A percentile compares a stretch with the other conserved stretches of the same genome.
Evolutionary conservation across 2,888 invertebrate species (phyloP).

Genomic region (Troides aeacus): DNA sequence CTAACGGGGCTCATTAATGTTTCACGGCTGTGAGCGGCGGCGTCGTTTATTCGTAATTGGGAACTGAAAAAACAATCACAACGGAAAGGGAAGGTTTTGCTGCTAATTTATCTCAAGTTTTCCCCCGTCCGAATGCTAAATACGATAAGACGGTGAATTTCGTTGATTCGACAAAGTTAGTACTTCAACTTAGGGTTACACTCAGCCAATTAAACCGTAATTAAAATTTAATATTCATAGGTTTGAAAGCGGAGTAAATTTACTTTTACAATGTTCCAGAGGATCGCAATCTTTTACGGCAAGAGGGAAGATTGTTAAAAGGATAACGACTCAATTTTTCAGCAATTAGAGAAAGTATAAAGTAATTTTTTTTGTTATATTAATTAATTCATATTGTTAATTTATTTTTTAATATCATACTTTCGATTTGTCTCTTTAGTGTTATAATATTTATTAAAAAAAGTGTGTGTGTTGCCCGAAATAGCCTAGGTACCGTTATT

Average conservation of each 20-base stretch:
- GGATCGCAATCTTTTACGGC: conserved; percentile 10
- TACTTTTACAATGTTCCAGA: conserved; percentile 10
- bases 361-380: background rate
- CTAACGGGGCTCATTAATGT: conserved; percentile 68
- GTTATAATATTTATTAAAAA: too few species aligned
- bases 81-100: conserved; percentile 55
- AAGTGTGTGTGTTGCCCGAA: too few species aligned
- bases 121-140: conserved; percentile 50
- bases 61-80: conserved; percentile 68
- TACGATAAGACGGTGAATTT: conserved; percentile 41
- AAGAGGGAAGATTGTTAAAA: background rate
- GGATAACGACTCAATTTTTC: background rate
- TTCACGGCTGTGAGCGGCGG: conserved; percentile 63
- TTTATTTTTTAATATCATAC: background rate
- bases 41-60: conserved; percentile 67
- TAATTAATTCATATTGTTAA: background rate
- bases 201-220: conserved; percentile 16
- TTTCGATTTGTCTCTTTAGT: background rate
- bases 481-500: too few species aligned
- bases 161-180: conserved; percentile 25
- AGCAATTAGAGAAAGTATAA: background rate
- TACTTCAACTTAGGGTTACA: conserved; percentile 11
- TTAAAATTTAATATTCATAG: conserved; percentile 28
- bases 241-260: conserved; percentile 7
- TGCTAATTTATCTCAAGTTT: conserved; percentile 55